These are phyloP conservation scores for Parnassius glacialis DNA, from an alignment of 2,888 invertebrate species.

Conservation along the genomic window DNA sequence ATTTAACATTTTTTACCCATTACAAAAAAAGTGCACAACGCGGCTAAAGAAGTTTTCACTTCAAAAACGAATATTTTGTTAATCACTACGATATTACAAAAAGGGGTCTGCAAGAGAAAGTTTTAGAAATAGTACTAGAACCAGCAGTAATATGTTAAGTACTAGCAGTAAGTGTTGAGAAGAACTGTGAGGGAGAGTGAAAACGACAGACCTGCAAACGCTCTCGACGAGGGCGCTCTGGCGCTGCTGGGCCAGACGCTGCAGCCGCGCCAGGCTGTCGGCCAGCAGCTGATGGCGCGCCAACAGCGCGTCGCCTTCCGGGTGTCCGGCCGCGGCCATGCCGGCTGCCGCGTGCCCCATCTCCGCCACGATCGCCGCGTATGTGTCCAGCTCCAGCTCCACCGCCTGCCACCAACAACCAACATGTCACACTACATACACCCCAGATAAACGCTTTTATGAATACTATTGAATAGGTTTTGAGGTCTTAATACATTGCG, in stretches of 20 bases:
- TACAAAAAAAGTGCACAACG: too few species aligned
- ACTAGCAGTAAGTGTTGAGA: too few species aligned
- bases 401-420: constrained; percentile 82
- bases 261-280: constrained; percentile 89
- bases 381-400: constrained; percentile 94
- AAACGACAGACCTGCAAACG: constrained; percentile 81
- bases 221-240: constrained; percentile 95
- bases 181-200: not conserved
- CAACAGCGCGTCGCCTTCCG: constrained; percentile 34
- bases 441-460: too few species aligned
- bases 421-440: too few species aligned
- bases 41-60: too few species aligned
- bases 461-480: too few species aligned
- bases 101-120: too few species aligned
- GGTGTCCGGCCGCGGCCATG: constrained; percentile 93
- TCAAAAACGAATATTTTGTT: not conserved
- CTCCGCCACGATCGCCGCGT: constrained; percentile 94
- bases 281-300: constrained; percentile 88
- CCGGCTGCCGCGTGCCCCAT: constrained; percentile 93
- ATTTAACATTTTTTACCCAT: too few species aligned
- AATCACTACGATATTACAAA: too few species aligned
- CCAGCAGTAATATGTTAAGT: too few species aligned
- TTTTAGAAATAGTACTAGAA: too few species aligned
- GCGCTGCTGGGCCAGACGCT: constrained; percentile 88
- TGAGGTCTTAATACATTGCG: too few species aligned